These are phyloP conservation scores for Drosophila kanapiae DNA, from an alignment of 1,140 invertebrate species.

Conservation along the genomic window DNA sequence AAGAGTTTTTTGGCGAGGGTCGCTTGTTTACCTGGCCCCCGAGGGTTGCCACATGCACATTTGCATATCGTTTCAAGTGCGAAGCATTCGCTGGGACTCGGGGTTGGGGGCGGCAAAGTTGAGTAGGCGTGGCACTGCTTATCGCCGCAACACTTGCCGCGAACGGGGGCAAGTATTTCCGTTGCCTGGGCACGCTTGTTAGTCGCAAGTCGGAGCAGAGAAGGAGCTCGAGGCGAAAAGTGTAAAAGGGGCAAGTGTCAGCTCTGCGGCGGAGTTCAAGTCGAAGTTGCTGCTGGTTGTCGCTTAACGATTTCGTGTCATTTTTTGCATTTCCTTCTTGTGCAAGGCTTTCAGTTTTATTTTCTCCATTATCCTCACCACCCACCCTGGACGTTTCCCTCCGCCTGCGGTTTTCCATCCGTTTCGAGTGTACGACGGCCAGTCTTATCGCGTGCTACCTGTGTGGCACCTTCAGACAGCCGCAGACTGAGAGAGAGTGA, in stretches of 20 bases:
- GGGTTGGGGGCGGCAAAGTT: slow-evolving; percentile 4
- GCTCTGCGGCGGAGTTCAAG: slow-evolving; percentile 31
- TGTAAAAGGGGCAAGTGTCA: slow-evolving; percentile 36
- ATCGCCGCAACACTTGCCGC: slow-evolving; percentile 75
- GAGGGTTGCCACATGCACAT: slow-evolving; percentile 67
- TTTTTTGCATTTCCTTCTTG: slow-evolving; percentile 79
- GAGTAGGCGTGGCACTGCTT: slow-evolving; percentile 61
- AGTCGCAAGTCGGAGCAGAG: slow-evolving; percentile 33
- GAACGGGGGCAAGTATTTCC: slow-evolving; percentile 67
- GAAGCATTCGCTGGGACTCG: slow-evolving; percentile 7
- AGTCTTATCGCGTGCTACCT: slow-evolving; percentile 74
- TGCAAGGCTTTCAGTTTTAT: slow-evolving; percentile 68
- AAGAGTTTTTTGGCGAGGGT: slow-evolving; percentile 43
- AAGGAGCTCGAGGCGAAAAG: slow-evolving; percentile 8
- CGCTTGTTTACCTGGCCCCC: slow-evolving; percentile 47
- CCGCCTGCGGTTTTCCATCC: slow-evolving; percentile 59
- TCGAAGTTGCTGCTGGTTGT: slow-evolving; percentile 31
- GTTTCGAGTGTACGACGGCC: slow-evolving; percentile 55
- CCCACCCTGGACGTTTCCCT: neutral
- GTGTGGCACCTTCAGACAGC: slow-evolving; percentile 65
- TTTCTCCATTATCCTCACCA: slow-evolving; percentile 15
- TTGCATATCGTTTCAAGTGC: slow-evolving; percentile 77
- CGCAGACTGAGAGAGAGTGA: slow-evolving; percentile 39
- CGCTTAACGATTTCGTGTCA: slow-evolving; percentile 82
- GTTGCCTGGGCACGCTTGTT: slow-evolving; percentile 79